Evolutionary conservation across 1,140 invertebrate genomes (phyloP).

Genomic region (Brevipalpus yothersi): DNA sequence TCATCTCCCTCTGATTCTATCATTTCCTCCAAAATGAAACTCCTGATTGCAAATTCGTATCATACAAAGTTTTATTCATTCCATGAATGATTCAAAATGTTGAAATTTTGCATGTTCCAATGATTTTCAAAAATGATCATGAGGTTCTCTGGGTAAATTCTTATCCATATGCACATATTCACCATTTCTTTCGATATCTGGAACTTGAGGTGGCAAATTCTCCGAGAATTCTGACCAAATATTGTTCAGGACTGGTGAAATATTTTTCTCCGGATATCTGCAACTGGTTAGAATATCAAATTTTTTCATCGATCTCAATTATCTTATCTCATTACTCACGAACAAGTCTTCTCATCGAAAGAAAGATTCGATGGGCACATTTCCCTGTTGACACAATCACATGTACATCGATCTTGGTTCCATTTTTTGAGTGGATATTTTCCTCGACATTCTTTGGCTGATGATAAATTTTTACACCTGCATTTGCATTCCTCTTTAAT

Average conservation of each 20-base stretch:
- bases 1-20: too few species aligned
- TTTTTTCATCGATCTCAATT: neutral
- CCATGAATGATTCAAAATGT: too few species aligned
- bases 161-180: neutral
- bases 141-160: too few species aligned
- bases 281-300: neutral
- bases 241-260: neutral
- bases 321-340: neutral
- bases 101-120: too few species aligned
- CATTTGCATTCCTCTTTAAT: conserved; percentile 3
- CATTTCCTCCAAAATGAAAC: too few species aligned
- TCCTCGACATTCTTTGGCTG: neutral
- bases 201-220: neutral
- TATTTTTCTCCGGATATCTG: neutral
- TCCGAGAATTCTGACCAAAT: neutral
- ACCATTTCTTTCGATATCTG: neutral
- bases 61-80: too few species aligned
- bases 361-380: neutral
- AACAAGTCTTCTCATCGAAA: conserved; percentile 3
- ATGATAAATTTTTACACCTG: conserved; percentile 2
- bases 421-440: neutral
- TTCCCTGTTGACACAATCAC: neutral
- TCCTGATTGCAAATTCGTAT: too few species aligned
- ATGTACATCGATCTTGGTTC: neutral
- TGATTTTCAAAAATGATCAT: too few species aligned